Evolutionary conservation across 2,888 invertebrate species (phyloP), one percentile per base, ranked within the genome.

Genomic region (Anthoptus insignis): DNA sequence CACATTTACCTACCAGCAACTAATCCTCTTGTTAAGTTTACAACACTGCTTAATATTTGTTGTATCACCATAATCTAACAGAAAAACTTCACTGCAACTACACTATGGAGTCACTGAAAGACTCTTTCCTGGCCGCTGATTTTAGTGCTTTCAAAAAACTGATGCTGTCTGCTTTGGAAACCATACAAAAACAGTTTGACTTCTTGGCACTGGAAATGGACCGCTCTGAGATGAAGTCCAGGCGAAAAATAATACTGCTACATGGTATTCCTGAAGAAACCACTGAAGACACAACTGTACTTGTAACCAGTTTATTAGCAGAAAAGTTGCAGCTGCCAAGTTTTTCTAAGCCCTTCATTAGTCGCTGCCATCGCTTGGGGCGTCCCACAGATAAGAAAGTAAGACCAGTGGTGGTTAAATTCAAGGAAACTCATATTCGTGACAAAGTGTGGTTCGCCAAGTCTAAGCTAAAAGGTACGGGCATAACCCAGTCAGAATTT

Each of bases 361-460:
- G 42, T 19, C 42, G 42, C 2, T 42, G 16, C 8, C 42, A 42
- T 42, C 42, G 42, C 42, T 19, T 42, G 16, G 42, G 42, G 19
- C 14, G 19, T 14, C 42, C 42, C 9, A 8, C 42, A 14, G 19
- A 19, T 11, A 42, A 42, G 3, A 42, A 42, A 19, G 16, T 19
- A 5, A 42, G 42, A 19, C 42, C 42, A 9, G 42, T 42, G 16
- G 16, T 42, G 21, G 45, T 45, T 8, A 45, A 45, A 9, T 21
- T 21, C 6, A 21, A 45, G 5, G 45, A 45, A 13, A 21, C 45
- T 19, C 3, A 5, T 1, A 21, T 19, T 21, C 45, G 45, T 21
- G 45, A 42, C 19, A 42, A 42, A 19, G 42, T 42, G 8, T 42
- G 42, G 42, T 42, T 42, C 19, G 42, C 42, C 7, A 37, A 37